These are phyloP conservation scores for Orchesella cincta DNA, from an alignment of 1,140 invertebrate genomes.

Conservation along the genomic window DNA sequence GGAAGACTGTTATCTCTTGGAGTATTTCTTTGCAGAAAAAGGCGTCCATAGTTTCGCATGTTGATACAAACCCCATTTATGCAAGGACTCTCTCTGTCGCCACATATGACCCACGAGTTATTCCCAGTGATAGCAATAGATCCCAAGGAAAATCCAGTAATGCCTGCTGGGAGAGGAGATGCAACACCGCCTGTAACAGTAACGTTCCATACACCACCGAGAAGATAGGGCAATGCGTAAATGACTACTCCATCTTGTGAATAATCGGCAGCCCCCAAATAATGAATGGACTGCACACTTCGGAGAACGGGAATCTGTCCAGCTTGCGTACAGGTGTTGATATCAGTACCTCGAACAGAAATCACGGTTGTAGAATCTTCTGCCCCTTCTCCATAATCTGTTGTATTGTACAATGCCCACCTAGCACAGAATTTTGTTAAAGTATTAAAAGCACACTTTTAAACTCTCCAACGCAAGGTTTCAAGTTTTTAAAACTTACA, in stretches of 20 bases:
- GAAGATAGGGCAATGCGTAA: not conserved
- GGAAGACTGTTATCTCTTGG: not conserved
- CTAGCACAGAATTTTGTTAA: not conserved
- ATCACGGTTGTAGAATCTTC: conserved; percentile 3
- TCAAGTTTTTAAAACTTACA: not conserved
- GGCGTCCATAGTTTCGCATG: not conserved
- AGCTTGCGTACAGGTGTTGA: not conserved
- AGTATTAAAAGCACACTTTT: not conserved
- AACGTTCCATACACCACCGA: not conserved
- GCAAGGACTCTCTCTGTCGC: not conserved
- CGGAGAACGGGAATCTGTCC: not conserved
- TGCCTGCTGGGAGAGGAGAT: not conserved
- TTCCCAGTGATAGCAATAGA: conserved; percentile 9
- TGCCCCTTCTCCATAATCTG: not conserved
- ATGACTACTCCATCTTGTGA: not conserved
- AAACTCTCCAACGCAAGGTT: not conserved
- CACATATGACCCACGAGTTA: not conserved
- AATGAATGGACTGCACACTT: not conserved
- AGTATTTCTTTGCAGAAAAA: conserved; percentile 7
- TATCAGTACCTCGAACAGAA: not conserved
- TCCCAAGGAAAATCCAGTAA: not conserved
- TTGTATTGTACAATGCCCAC: conserved; percentile 9
- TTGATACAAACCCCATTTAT: not conserved
- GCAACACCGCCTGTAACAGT: not conserved
- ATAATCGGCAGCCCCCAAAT: not conserved